Percentiles rank a stretch among this genome's conserved stretches.
These are phyloP conservation scores for Sinohyriopsis cumingii DNA, from an alignment of 2,888 invertebrate species.

Conservation along the genomic window DNA sequence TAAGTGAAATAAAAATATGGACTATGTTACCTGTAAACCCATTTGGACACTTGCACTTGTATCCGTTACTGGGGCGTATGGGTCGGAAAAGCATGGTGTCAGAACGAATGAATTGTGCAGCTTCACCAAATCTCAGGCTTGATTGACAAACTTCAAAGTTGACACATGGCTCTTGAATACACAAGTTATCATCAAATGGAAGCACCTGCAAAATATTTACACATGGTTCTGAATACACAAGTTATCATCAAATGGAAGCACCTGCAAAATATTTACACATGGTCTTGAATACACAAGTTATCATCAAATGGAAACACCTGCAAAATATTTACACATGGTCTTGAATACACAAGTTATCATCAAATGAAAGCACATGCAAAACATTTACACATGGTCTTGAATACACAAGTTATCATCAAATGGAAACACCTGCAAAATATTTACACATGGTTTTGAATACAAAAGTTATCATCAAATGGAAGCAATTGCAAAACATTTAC, in stretches of 20 bases:
- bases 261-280: conserved; percentile 73
- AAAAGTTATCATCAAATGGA: conserved; percentile 96
- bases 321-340: conserved; percentile 11
- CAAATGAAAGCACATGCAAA: conserved; percentile 85
- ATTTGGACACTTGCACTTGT: conserved; percentile 91
- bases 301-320: conserved; percentile 95
- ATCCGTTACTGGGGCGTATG: conserved; percentile 94
- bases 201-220: conserved; percentile 78
- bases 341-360: conserved; percentile 93
- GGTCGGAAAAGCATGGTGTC: conserved; percentile 93
- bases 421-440: conserved; percentile 81
- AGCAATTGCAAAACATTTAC: conserved; percentile 71
- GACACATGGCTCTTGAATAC: conserved; percentile 94
- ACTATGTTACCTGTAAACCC: conserved; percentile 86
- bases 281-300: conserved; percentile 86
- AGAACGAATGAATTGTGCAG: conserved; percentile 90
- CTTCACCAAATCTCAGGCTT: conserved; percentile 91
- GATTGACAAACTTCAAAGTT: conserved; percentile 95
- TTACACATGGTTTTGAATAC: conserved; percentile 76
- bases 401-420: conserved; percentile 98
- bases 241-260: conserved; percentile 96
- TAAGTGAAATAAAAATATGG: background rate
- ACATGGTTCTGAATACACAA: conserved; percentile 81
- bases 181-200: conserved; percentile 96
- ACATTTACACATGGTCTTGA: conserved; percentile 46